These are phyloP conservation scores for Myiothlypis coronata DNA, from an alignment of 2,797 vertebrate species.

Conservation along the genomic window DNA sequence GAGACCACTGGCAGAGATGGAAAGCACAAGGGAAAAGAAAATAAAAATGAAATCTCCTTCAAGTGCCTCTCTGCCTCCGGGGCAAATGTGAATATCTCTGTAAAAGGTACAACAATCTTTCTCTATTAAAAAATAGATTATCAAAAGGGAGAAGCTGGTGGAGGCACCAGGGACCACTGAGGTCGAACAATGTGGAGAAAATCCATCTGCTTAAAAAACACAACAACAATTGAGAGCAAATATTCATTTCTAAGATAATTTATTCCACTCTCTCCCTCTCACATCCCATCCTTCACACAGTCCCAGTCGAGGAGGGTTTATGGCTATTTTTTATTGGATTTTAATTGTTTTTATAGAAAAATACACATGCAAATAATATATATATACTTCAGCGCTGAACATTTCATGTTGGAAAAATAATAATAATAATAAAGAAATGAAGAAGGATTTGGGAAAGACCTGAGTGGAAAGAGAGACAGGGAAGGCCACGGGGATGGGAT, in stretches of 20 bases:
- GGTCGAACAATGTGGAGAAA: not conserved
- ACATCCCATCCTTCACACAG: not conserved
- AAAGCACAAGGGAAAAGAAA: not conserved
- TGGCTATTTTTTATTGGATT: not conserved
- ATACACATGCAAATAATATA: slow-evolving; percentile 10
- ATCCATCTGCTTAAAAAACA: not conserved
- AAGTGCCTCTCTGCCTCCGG: not conserved
- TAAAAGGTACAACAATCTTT: not conserved
- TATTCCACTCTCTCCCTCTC: slow-evolving; percentile 40
- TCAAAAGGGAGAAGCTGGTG: not conserved
- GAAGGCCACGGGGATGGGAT: not conserved
- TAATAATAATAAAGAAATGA: not conserved
- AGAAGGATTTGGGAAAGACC: not conserved
- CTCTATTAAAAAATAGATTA: not conserved
- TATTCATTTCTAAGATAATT: not conserved
- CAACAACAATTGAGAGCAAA: not conserved
- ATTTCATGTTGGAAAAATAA: not conserved
- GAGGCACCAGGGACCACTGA: not conserved
- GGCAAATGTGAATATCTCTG: not conserved
- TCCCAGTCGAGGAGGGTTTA: not conserved
- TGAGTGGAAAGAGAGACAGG: not conserved
- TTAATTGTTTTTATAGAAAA: slow-evolving; percentile 13
- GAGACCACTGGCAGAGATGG: not conserved
- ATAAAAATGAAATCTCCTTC: slow-evolving; percentile 9
- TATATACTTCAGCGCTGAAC: not conserved